These are phyloP conservation scores for Sebastes alutus DNA, from an alignment of 2,797 vertebrate species.

Conservation along the genomic window DNA sequence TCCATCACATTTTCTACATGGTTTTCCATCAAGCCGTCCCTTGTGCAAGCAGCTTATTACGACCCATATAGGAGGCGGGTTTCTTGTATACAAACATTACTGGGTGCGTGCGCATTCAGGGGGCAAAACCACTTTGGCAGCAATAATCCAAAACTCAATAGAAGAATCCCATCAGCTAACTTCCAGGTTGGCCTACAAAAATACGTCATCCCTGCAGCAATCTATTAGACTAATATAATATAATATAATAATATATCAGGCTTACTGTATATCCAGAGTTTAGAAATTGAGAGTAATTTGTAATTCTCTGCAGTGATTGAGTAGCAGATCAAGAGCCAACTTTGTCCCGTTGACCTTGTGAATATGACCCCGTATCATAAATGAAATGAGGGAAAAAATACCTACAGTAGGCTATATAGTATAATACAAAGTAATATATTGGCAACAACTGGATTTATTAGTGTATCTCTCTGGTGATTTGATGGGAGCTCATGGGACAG, in stretches of 20 bases:
- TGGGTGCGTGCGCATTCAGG: too few species aligned
- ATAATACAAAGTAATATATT: neutral
- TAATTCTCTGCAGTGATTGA: conserved; percentile 1
- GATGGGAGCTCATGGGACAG: conserved; percentile 37
- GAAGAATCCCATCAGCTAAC: too few species aligned
- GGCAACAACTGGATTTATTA: conserved; percentile 24
- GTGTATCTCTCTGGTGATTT: conserved; percentile 35
- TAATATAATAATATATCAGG: neutral
- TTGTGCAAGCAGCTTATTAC: too few species aligned
- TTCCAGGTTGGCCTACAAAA: too few species aligned
- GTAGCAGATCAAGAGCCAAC: neutral
- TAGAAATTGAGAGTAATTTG: neutral
- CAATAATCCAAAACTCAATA: too few species aligned
- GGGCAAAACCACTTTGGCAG: too few species aligned
- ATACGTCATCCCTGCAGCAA: too few species aligned
- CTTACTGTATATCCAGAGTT: neutral
- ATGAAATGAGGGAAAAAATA: neutral
- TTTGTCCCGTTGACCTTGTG: conserved; percentile 22
- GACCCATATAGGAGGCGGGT: too few species aligned
- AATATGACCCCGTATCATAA: neutral
- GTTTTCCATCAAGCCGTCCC: too few species aligned
- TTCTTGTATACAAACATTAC: too few species aligned
- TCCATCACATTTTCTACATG: too few species aligned
- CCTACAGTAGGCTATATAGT: neutral
- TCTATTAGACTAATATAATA: neutral